Conservation (phyloP, 2,888 invertebrate genomes). For the Dastarcus helophoroides region DNA sequence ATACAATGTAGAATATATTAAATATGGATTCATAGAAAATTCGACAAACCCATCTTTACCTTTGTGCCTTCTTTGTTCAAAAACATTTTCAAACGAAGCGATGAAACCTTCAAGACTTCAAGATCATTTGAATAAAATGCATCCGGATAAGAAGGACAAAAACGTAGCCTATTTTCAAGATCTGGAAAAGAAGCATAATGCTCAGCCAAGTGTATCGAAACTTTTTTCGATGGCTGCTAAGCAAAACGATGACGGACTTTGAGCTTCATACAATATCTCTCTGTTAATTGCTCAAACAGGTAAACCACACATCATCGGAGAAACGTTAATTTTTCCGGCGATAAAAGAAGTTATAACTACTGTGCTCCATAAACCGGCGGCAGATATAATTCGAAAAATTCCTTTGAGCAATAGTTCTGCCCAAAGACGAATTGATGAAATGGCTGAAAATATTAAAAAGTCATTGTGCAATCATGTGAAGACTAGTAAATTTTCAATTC, state of each 20-base stretch:
- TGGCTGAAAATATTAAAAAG: conserved; percentile 16
- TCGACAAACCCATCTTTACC: conserved; percentile 6
- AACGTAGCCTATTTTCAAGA: conserved; percentile 8
- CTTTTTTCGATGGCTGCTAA: no score
- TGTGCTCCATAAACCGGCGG: conserved; percentile 14
- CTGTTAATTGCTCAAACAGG: conserved; percentile 11
- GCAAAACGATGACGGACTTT: no score
- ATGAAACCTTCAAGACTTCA: conserved; percentile 13
- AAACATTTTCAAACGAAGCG: conserved; percentile 19
- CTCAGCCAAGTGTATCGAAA: no score
- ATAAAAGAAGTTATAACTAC: conserved; percentile 15
- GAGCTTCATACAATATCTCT: conserved; percentile 15
- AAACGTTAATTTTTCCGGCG: conserved; percentile 17
- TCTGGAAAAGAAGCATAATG: conserved; percentile 6
- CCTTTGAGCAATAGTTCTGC: conserved; percentile 15
- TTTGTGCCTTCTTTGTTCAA: conserved; percentile 15
- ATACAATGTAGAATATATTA: conserved; percentile 10
- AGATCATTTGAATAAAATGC: conserved; percentile 11
- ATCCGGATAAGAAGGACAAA: conserved; percentile 11
- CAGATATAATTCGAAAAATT: conserved; percentile 8
- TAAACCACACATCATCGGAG: conserved; percentile 14
- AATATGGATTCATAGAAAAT: conserved; percentile 10
- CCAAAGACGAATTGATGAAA: conserved; percentile 17
- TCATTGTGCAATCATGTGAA: conserved; percentile 15
- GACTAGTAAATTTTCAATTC: conserved; percentile 16